Base-by-base conservation (phyloP, 2,113 vertebrate species). In the Atrichornis clamosus region DNA sequence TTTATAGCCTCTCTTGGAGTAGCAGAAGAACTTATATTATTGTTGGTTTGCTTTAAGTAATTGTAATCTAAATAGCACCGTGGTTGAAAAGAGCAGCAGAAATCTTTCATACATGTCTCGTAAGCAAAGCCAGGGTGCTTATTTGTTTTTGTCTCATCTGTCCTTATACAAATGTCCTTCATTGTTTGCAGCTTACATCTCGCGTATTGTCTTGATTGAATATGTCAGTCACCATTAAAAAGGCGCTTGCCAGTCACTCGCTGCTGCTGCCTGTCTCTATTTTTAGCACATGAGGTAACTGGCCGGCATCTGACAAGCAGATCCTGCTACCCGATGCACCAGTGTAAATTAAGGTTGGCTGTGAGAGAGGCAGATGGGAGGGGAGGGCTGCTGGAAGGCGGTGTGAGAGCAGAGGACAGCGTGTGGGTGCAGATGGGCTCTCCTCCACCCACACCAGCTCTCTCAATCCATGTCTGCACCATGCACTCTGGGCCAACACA, bases 261-360 rank as follows among this genome's bases (percentile, higher is more conserved):
- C 79, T 76, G 63, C 91, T 55, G 49, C 63, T 64, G 41, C 56
- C 3, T 49, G 15, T 13, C 68, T 79, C 95, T 96, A 32, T 87
- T 95, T 95, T 97, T 96, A 95, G 95, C 59, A 33, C 53, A 42
- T 76, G 80, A 89, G 62, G 87, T 90, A 90, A 93, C 58, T 55
- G 90, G 58, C 42, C 82, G 20, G 87, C 50, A 30, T 89, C 87
- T 80, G 89, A 91, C 81, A 72, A 78, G 90, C 56, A n/a, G 58
- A 81, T 78, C 84, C 42, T 52, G 41, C 37, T 83, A 10, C 60
- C 52, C 4, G 0, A 16, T 19, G 65, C 50, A 49, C 52, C 44
- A 7, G 44, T 6, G 62, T 46, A 52, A 49, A 44, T 5, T 11
- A 47, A 60, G 65, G 33, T 7, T 22, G 32, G 22, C 56, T 53